phyloP scores from a whole-genome alignment of 2,888 invertebrate species.

The Zaprionus lineosus region DNA sequence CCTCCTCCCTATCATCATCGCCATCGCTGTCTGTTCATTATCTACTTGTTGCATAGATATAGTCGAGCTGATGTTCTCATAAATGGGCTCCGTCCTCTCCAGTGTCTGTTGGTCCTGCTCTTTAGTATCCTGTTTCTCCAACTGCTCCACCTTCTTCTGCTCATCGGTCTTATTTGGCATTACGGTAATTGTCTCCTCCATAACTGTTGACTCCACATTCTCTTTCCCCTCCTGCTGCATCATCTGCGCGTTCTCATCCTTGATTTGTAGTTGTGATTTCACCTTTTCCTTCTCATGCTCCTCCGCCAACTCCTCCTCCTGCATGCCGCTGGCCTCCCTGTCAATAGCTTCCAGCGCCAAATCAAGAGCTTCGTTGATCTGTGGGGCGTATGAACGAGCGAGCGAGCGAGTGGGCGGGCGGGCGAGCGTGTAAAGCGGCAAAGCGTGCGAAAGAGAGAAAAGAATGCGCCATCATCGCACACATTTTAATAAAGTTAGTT shows the following conservation, averaged over 20 bases:
- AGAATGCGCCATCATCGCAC: constrained; percentile 57
- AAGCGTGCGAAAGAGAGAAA: constrained; percentile 59
- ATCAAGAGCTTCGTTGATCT: constrained; percentile 87
- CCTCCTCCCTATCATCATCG: constrained; percentile 36
- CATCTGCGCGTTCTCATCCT: constrained; percentile 7
- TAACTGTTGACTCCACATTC: constrained; percentile 2
- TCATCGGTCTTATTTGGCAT: constrained; percentile 71
- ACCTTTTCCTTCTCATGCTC: constrained; percentile 3
- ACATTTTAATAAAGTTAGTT: constrained; percentile 65
- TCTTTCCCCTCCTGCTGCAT: constrained; percentile 7
- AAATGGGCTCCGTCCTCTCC: constrained; percentile 80
- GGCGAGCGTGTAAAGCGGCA: constrained; percentile 43
- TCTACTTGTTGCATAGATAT: constrained; percentile 76
- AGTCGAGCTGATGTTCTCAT: constrained; percentile 82
- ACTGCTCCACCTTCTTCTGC: constrained; percentile 51
- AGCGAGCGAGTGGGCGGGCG: constrained; percentile 38
- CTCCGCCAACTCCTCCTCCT: constrained; percentile 32
- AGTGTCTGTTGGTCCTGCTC: constrained; percentile 13
- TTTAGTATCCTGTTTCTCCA: constrained; percentile 18
- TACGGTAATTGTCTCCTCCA: constrained; percentile 8
- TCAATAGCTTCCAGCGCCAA: constrained; percentile 86
- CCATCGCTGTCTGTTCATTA: constrained; percentile 59
- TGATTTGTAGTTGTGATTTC: constrained; percentile 18
- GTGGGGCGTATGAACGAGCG: constrained; percentile 51
- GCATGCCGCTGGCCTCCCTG: constrained; percentile 76